Base-by-base conservation (phyloP, 2,888 invertebrate genomes). In the Candidula unifasciata region DNA sequence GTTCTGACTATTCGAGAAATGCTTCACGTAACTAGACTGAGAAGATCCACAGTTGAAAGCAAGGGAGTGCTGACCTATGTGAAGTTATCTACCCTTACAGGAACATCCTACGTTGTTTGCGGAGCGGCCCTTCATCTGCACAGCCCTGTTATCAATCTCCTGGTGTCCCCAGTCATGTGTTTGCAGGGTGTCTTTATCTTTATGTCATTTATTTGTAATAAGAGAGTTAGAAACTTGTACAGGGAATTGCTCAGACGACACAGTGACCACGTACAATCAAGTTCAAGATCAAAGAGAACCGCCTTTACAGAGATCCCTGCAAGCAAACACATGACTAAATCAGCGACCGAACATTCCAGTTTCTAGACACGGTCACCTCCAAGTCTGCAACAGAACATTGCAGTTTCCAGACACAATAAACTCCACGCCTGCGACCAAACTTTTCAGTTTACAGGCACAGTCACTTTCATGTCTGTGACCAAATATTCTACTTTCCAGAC, bases 121-220 rank as follows among this genome's bases (percentile, higher is more conserved):
- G 84, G 86, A 37, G 37, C 87, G 16, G 87, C 86, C 69, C 35
- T 83, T 18, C 64, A 71, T 30, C 37, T 79, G 5, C 2, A 78
- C 0, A 83, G 30, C 60, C 54, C 71, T 1, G 37, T 83, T 37
- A 60, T 83, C 0, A 35, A 27, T 35, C 24, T 79, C 1, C 2
- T 83, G 3, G 71, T 71, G 77, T 85, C 84, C 18, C 30, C 86
- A 10, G 69, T 88, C 21, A 86, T 87, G 78, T 86, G 86, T 33
- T 81, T 87, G 5, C 88, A 88, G 52, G 88, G 88, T 5, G 71
- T 87, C 54, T 88, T 87, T 68, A 82, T 88, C 79, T 88, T 86
- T 60, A 44, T 88, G 60, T 87, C 88, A 33, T 88, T 88, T 71
- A 85, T 86, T 64, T 82, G 66, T 77, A 88, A 86, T 73, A 74